Percentiles rank a stretch among this genome's conserved stretches.
Evolutionary conservation across 2,888 invertebrate species (phyloP).

Genomic region (Drosophila meridionalis): DNA sequence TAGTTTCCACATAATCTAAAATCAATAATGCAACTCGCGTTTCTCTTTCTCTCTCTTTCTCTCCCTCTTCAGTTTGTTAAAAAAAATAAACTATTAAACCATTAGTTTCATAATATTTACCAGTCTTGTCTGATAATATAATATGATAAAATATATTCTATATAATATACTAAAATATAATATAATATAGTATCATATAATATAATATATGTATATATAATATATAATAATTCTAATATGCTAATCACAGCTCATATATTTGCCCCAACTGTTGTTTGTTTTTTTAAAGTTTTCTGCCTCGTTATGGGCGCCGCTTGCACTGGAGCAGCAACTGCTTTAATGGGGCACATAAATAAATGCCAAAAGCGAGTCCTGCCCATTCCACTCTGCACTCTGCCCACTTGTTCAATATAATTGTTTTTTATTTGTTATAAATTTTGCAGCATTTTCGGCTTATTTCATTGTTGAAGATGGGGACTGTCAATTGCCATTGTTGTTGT

Average conservation of each 20-base stretch:
- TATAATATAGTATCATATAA: too few relatives aligned
- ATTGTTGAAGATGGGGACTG: slow-evolving; percentile 27
- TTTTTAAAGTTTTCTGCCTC: not conserved
- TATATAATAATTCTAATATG: not conserved
- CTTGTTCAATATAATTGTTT: slow-evolving; percentile 44
- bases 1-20: not conserved
- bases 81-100: too few relatives aligned
- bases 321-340: not conserved
- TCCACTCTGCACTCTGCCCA: not conserved
- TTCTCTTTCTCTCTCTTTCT: too few relatives aligned
- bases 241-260: not conserved
- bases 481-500: slow-evolving; percentile 1
- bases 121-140: too few relatives aligned
- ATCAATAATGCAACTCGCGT: not conserved
- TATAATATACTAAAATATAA: too few relatives aligned
- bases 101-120: too few relatives aligned
- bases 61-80: too few relatives aligned
- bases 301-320: not conserved
- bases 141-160: too few relatives aligned
- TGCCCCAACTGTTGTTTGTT: not conserved
- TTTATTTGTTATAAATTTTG: slow-evolving; percentile 57
- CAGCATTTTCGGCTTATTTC: slow-evolving; percentile 43
- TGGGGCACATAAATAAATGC: slow-evolving; percentile 9
- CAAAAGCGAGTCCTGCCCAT: not conserved
- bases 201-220: too few relatives aligned